Evolutionary conservation across 2,888 invertebrate species (phyloP).

Genomic region (Nomada fabriciana): DNA sequence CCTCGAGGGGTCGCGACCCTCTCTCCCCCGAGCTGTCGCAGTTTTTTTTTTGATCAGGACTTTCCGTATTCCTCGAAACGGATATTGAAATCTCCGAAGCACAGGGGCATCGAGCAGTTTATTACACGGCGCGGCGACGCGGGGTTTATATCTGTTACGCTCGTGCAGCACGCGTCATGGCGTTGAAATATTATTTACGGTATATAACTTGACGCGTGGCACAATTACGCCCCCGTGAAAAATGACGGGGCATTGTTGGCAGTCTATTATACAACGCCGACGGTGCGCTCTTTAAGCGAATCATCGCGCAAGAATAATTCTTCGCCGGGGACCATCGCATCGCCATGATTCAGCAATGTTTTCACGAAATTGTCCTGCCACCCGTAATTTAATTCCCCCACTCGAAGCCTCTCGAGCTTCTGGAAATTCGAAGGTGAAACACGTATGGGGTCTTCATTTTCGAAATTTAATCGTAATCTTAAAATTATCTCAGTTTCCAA

Average conservation of each 20-base stretch:
- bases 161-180: background rate
- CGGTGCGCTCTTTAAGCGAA: background rate
- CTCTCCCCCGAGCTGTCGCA: background rate
- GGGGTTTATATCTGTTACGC: background rate
- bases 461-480: too few species aligned
- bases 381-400: background rate
- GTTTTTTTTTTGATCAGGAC: background rate
- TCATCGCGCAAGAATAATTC: constrained; percentile 18
- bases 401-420: background rate
- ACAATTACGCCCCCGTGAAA: background rate
- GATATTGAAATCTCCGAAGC: background rate
- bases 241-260: background rate
- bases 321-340: background rate
- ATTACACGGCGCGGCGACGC: background rate
- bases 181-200: constrained; percentile 22
- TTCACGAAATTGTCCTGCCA: background rate
- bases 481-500: too few species aligned
- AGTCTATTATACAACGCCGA: background rate
- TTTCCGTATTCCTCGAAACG: background rate
- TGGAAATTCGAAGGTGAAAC: too few species aligned
- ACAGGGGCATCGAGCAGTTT: too few species aligned
- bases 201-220: constrained; percentile 12
- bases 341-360: background rate
- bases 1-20: too few species aligned
- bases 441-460: too few species aligned